Evolutionary conservation across 2,888 invertebrate species (phyloP).

Genomic region (Augochlorella aurata): DNA sequence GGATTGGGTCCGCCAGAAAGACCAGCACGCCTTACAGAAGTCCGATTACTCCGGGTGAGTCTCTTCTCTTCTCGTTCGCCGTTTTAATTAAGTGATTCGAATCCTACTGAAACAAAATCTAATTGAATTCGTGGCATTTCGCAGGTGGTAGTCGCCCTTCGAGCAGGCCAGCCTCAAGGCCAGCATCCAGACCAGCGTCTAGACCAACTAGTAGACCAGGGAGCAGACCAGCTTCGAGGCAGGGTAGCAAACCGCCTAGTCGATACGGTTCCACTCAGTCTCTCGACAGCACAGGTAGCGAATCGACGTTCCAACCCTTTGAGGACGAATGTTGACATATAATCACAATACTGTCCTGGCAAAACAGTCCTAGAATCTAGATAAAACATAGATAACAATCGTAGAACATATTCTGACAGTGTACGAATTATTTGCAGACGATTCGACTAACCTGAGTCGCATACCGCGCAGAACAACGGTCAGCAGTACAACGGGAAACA

Average conservation of each 20-base stretch:
- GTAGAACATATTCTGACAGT: neutral
- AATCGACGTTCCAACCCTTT: neutral
- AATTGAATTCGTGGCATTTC: too few species aligned
- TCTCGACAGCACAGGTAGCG: conserved; percentile 91
- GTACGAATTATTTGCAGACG: conserved; percentile 83
- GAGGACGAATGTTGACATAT: neutral
- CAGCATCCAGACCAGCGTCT: conserved; percentile 88
- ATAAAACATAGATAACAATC: too few species aligned
- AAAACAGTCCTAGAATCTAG: neutral
- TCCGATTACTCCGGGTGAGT: conserved; percentile 87
- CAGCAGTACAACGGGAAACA: conserved; percentile 84
- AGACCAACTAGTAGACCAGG: conserved; percentile 89
- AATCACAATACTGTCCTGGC: too few species aligned
- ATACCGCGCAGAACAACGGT: conserved; percentile 88
- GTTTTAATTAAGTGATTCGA: too few species aligned
- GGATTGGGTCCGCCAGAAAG: conserved; percentile 86
- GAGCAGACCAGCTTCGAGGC: conserved; percentile 92
- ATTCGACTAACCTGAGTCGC: conserved; percentile 89
- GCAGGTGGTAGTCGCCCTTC: conserved; percentile 86
- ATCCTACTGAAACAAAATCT: too few species aligned
- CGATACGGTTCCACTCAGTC: conserved; percentile 96
- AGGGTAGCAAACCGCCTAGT: conserved; percentile 95
- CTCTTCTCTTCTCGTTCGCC: too few species aligned
- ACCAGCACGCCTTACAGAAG: conserved; percentile 86
- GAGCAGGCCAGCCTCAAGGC: conserved; percentile 87